Base-by-base conservation (phyloP, 2,797 vertebrate genomes). In the Brachymystax lenok region DNA sequence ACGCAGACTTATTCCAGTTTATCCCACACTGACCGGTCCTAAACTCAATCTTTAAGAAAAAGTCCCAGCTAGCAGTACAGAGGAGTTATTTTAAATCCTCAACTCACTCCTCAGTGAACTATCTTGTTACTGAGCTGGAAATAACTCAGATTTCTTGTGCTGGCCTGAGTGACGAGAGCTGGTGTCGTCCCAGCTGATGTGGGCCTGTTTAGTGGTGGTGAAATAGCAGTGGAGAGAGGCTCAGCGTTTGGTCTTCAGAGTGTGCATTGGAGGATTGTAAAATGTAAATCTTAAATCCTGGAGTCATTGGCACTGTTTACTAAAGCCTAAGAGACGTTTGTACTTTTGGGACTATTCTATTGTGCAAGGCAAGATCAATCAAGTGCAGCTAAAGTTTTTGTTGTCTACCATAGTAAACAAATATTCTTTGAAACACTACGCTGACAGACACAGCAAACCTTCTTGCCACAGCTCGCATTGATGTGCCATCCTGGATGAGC, bases 11-110 rank as follows among this genome's bases (percentile, higher is more conserved):
- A 76, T 61, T 52, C 68, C 27, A 75, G 35, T 68, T 74, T 50
- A 66, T 30, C 61, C 21, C 28, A 74, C 52, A 71, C 54, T 79
- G 59, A 75, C 33, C 70, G 54, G 70, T 69, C 40, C 74, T 50
- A 17, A 70, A 74, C 69, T 46, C 51, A 51, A 21, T 33, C 33
- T 68, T 77, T 21, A 21, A 79, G 74, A 83, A 75, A 82, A 81
- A 84, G 74, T 75, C 67, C 69, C 68, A 51, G 78, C 66, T 76
- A 79, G 77, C 78, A 81, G 30, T 71, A 56, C 52, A 76, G 74
- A 80, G 74, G 86, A 61, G 74, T 85, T 91, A 91, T 91, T 91
- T 91, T 86, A 82, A 88, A 88, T 74, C 74, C 77, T 77, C 73
- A 35, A 73, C 77, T 77, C 73, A 35, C 89, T 78, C 78, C 77